Evolutionary conservation across 2,113 vertebrate genomes (phyloP), one percentile per base, ranked within the genome.

Genomic region (Piliocolobus tephrosceles): DNA sequence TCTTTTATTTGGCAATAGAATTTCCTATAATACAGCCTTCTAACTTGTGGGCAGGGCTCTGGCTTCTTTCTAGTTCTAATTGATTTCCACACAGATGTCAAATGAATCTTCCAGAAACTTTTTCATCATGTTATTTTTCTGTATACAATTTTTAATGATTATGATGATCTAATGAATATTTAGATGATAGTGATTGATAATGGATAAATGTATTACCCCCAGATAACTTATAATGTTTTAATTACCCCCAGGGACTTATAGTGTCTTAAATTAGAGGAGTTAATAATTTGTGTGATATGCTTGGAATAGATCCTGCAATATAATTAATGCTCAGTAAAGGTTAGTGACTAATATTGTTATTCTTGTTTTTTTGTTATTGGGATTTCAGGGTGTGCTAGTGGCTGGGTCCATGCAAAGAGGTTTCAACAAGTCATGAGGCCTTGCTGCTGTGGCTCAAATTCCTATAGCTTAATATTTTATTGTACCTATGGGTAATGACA

Each of bases 41-140:
- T 92, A 80, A 84, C 13, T 64, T 66, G 40, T 73, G 14, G 90
- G 9, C 22, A 93, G 55, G 50, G 30, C 76, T 92, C 17, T 81
- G 58, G 4, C 20, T 81, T 91, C 47, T 96, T 85, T 82, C 52
- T 87, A 85, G n/a, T 78, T 43, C 20, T 92, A 78, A 97, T 1
- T 83, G 40, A 78, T 89, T 11, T 88, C 23, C 78, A 84, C n/a
- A 81, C 5, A 95, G 22, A 43, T 92, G 61, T 96, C 83, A 97
- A 96, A 92, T 86, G 61, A 97, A 92, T 96, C n/a, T 80, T 93
- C 58, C 27, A 72, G 92, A 96, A 88, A 66, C 1, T 5, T 23
- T 93, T 83, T 72, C 47, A 66, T 75, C 66, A 78, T 76, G 68
- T 70, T 82, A 70, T 61, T 90, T 95, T 32, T 95, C 30, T 79